These are phyloP conservation scores for Hyperopisus bebe DNA, from an alignment of 2,113 vertebrate species.

Conservation along the genomic window DNA sequence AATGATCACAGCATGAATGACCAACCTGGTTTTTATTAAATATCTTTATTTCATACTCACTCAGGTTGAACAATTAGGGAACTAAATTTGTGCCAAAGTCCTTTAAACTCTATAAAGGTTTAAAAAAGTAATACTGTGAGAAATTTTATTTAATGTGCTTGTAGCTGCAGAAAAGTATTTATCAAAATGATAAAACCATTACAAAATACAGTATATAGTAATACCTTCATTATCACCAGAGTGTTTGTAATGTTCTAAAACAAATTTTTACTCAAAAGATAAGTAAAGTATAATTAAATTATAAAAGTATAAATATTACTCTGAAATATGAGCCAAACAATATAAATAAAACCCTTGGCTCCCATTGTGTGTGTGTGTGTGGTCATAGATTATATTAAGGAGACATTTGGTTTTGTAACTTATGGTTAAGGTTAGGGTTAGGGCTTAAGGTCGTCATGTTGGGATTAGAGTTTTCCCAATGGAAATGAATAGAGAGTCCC, in stretches of 20 bases:
- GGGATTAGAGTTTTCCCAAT: no score
- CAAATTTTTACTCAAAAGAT: not conserved
- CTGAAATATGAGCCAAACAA: not conserved
- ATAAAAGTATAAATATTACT: not conserved
- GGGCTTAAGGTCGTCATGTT: no score
- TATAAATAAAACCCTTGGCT: not conserved
- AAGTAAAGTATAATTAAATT: no score
- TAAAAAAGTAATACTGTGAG: no score
- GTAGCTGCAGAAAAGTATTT: no score
- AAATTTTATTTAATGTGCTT: no score
- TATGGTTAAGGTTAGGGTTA: no score
- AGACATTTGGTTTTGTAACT: no score
- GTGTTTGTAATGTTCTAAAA: not conserved
- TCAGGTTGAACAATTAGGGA: not conserved
- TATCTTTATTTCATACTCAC: not conserved
- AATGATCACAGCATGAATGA: not conserved
- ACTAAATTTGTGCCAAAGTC: not conserved
- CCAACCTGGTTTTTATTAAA: not conserved
- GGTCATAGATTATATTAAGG: not conserved
- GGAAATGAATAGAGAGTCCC: no score
- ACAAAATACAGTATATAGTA: not conserved
- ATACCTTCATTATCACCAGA: not conserved
- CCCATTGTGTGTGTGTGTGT: not conserved
- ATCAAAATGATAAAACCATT: no score
- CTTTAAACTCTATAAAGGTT: no score